Conservation (phyloP, 2,113 vertebrate species). For the Turnix velox region DNA sequence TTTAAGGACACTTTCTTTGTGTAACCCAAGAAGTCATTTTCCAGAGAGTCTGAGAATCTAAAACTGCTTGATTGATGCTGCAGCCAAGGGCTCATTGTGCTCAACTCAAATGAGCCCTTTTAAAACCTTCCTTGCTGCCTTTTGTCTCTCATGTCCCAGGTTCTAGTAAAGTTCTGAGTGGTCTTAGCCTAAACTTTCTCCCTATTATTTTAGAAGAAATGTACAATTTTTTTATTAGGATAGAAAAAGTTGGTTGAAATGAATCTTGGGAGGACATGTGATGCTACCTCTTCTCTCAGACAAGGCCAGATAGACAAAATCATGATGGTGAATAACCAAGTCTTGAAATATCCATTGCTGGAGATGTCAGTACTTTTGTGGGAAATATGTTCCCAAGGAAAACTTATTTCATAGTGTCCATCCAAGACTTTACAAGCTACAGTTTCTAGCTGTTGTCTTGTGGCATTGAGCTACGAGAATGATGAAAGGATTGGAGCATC, state of each 20-base stretch:
- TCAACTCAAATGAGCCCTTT: background rate
- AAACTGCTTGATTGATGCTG: background rate
- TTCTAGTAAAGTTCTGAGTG: background rate
- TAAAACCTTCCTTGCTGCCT: background rate
- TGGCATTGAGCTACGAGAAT: too few species aligned
- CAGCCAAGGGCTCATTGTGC: background rate
- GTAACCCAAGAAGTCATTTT: background rate
- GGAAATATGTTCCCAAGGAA: background rate
- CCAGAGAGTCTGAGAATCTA: background rate
- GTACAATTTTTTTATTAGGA: background rate
- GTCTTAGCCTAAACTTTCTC: background rate
- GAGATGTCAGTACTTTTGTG: background rate
- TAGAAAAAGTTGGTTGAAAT: background rate
- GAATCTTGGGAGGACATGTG: background rate
- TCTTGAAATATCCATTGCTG: background rate
- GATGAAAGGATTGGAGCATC: too few species aligned
- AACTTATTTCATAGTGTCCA: background rate
- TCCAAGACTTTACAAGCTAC: background rate
- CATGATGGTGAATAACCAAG: background rate
- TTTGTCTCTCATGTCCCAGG: background rate
- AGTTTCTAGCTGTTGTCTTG: background rate
- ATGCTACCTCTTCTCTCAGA: background rate
- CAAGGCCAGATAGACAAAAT: background rate
- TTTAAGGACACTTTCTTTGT: background rate
- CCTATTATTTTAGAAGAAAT: background rate